Percentiles rank a stretch among this genome's conserved stretches.
These are phyloP conservation scores for Rhincodon typus DNA, from an alignment of 2,797 vertebrate species.

Conservation along the genomic window DNA sequence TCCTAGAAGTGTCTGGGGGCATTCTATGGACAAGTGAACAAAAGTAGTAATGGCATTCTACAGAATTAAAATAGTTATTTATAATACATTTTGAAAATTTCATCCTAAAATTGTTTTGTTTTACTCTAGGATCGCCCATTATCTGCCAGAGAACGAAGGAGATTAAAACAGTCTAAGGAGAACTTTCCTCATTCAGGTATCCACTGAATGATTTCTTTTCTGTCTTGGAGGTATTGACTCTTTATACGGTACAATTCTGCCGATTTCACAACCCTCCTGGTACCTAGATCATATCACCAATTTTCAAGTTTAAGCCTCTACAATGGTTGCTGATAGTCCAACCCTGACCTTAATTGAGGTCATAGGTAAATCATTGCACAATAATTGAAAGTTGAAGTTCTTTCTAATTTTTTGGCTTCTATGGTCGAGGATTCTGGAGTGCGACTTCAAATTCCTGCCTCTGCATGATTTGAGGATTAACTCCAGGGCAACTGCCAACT, in stretches of 20 bases:
- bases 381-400: background rate
- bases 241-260: background rate
- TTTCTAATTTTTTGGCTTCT: background rate
- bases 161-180: conserved; percentile 81
- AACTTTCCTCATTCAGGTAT: conserved; percentile 62
- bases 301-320: background rate
- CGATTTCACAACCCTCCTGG: background rate
- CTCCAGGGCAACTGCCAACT: background rate
- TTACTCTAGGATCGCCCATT: conserved; percentile 72
- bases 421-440: background rate
- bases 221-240: background rate
- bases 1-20: background rate
- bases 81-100: background rate
- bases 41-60: background rate
- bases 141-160: conserved; percentile 84
- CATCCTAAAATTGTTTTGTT: background rate
- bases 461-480: background rate
- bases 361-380: background rate
- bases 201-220: background rate
- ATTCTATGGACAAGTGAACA: background rate
- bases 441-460: background rate
- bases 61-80: background rate
- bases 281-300: background rate
- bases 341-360: background rate
- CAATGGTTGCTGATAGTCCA: background rate